Percentiles rank a stretch among this genome's conserved stretches.
These are phyloP conservation scores for Chroicocephalus ridibundus DNA, from an alignment of 2,113 vertebrate species.

Conservation along the genomic window DNA sequence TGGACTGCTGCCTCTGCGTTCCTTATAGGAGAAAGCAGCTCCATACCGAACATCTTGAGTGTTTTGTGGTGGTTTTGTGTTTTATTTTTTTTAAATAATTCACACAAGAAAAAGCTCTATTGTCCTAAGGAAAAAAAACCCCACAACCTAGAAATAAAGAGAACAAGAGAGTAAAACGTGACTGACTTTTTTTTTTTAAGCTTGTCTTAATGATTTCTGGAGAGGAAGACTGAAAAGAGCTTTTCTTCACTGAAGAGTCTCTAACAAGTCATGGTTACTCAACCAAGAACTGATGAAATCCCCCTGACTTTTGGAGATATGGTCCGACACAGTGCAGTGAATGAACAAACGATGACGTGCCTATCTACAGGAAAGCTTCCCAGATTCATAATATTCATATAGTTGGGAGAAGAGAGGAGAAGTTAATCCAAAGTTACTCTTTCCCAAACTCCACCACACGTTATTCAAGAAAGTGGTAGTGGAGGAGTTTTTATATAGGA, in stretches of 20 bases:
- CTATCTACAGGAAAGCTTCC: background rate
- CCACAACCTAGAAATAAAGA: background rate
- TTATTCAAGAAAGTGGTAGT: background rate
- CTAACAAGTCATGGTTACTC: background rate
- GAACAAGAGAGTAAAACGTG: background rate
- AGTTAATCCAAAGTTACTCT: background rate
- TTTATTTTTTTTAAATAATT: background rate
- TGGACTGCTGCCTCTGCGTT: background rate
- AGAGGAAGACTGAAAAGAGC: background rate
- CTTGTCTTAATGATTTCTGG: background rate
- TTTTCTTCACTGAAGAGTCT: background rate
- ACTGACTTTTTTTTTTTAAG: background rate
- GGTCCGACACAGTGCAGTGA: background rate
- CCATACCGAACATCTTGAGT: background rate
- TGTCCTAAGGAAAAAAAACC: background rate
- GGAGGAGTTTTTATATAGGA: background rate
- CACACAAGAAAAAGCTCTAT: background rate
- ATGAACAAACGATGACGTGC: background rate
- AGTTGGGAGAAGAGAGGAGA: background rate
- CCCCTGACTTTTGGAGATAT: background rate
- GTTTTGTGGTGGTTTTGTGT: background rate
- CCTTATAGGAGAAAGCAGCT: background rate
- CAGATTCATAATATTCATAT: background rate
- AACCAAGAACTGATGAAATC: background rate
- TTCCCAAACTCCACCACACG: background rate